Percentiles rank a stretch among this genome's conserved stretches.
phyloP scores from a whole-genome alignment of 1,140 invertebrate genomes.

The Drosophila arizonae region DNA sequence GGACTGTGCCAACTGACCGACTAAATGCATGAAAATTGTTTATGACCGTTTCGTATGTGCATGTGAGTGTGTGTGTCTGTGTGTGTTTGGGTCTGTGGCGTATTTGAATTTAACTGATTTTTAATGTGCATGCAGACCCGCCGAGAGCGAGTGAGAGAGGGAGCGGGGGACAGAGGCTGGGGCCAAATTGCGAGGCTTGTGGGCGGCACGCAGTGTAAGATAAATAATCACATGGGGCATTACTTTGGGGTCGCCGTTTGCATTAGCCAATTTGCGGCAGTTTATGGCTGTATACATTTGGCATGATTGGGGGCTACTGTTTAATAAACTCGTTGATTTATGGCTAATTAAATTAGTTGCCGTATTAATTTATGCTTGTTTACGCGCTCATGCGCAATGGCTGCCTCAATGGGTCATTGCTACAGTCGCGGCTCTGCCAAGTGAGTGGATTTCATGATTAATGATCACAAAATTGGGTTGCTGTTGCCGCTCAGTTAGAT shows the following conservation, averaged over 20 bases:
- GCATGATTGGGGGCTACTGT: conserved; percentile 79
- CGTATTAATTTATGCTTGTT: conserved; percentile 73
- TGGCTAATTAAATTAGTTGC: conserved; percentile 76
- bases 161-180: background rate
- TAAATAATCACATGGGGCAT: conserved; percentile 59
- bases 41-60: conserved; percentile 49
- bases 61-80: conserved; percentile 47
- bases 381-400: conserved; percentile 62
- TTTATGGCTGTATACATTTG: conserved; percentile 70
- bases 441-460: conserved; percentile 64
- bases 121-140: conserved; percentile 58
- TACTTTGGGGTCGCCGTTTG: conserved; percentile 63
- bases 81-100: conserved; percentile 47
- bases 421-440: conserved; percentile 18
- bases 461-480: conserved; percentile 68
- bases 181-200: conserved; percentile 31
- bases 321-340: conserved; percentile 81
- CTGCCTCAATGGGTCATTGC: conserved; percentile 68
- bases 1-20: conserved; percentile 37
- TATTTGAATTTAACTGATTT: conserved; percentile 76
- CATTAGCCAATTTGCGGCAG: conserved; percentile 78
- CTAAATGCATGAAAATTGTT: conserved; percentile 67
- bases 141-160: background rate
- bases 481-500: background rate
- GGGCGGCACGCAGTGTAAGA: conserved; percentile 57